Base-by-base conservation (phyloP, 1,140 invertebrate species). In the Heliothis virescens region DNA sequence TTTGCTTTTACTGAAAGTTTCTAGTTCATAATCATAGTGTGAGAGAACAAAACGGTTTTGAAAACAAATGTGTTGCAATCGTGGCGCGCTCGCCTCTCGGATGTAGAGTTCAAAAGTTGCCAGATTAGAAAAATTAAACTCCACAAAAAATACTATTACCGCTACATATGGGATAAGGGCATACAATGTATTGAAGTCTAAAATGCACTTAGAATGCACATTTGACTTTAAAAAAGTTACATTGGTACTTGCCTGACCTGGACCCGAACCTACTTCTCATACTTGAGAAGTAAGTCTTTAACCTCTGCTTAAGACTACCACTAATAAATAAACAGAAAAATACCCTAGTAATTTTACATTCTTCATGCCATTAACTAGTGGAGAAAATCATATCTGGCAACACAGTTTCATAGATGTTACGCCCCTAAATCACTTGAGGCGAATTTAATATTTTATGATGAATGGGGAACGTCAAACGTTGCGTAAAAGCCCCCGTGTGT, bases 381-480 rank as follows among this genome's bases (percentile, higher is more conserved):
- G 9, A 65, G 16, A 65, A 41, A 41, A 11, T 15, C 26, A 1
- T 13, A 15, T 26, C 59, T 65, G 15, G n/a, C 34, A 65, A 65
- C 62, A 1, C 62, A 15, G 34, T 18, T 5, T 1, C 34, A 47
- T 47, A 15, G 34, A 15, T 57, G 48, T 21, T 71, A 29, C 67
- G 29, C 16, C 50, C 7, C 67, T 71, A 53, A 71, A 71, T 52
- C 48, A 71, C 67, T 34, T 41, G 62, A 65, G 62, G 62, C 62
- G 34, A 47, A 65, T 65, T 65, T 65, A 65, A 65, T 65, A 65
- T 65, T 65, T 71, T 71, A 71, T 71, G 18, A 71, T 2, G n/a
- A 52, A 13, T 12, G 18, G 48, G n/a, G 41, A 41, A 71, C 67
- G 50, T 53, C 67, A 71, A 71, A 71, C 67, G 67, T 11, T 7